Evolutionary conservation across 2,888 invertebrate genomes (phyloP), one percentile per base, ranked within the genome.

Genomic region (Agonopterix alstromeriana): DNA sequence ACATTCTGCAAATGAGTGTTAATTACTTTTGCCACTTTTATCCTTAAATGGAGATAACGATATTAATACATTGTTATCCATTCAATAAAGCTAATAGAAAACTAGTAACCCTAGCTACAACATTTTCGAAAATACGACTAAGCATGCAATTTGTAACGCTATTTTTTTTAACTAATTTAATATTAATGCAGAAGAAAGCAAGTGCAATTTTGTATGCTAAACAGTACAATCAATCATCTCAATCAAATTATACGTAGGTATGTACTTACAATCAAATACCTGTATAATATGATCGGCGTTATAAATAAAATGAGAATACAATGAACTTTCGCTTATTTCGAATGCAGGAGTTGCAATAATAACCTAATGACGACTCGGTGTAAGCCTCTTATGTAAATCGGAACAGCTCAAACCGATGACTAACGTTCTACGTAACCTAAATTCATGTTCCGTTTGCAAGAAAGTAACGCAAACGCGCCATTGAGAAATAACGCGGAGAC

Each of bases 301-400:
- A 38, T n/a, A 38, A 38, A 38, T n/a, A 38, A 38, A 27, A 38
- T 38, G n/a, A n/a, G 38, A 38, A 38, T 38, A 49, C 51, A 52
- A 48, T 47, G 43, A 42, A 27, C 70, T 70, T 69, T 70, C 65
- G 54, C 65, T 65, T 59, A 56, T 57, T 51, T 54, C 44, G 50
- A 49, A 52, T 49, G 51, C 51, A 53, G 44, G 52, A 59, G 62
- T 65, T 70, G 57, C 57, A 62, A 58, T 63, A 67, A 66, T 27
- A 27, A 60, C 48, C 53, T 54, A 57, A 72, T 68, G 66, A 68
- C 65, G 64, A 58, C 60, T 53, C 62, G 56, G 49, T 50, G 63
- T 68, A 70, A 73, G 62, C 61, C 58, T 68, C 70, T 78, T 79
- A 76, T 75, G 73, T 69, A 79, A 78, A 80, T 74, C 54, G 61